These are phyloP conservation scores for Melanocharis versteri DNA, from an alignment of 2,113 vertebrate species.

Conservation along the genomic window DNA sequence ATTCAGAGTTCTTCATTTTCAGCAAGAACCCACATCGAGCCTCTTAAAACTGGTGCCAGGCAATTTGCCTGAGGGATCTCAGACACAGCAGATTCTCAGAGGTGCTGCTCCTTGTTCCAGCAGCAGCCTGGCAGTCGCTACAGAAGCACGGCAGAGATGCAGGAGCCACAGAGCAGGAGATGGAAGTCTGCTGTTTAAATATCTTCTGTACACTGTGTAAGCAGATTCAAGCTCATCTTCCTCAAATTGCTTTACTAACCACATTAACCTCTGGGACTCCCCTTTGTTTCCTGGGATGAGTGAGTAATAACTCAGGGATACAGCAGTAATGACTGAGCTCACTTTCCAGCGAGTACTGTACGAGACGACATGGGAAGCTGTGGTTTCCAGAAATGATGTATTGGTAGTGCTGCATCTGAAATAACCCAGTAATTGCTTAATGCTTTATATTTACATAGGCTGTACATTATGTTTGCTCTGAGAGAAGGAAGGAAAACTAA, in stretches of 20 bases:
- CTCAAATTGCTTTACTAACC: slow-evolving; percentile 50
- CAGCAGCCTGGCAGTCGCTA: background rate
- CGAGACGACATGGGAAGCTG: background rate
- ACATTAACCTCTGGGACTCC: slow-evolving; percentile 40
- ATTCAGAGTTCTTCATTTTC: background rate
- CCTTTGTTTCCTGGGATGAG: slow-evolving; percentile 42
- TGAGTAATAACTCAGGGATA: slow-evolving; percentile 22
- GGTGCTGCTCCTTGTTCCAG: background rate
- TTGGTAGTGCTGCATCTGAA: slow-evolving; percentile 48
- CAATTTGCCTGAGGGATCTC: background rate
- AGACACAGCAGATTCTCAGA: background rate
- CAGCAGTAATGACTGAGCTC: slow-evolving; percentile 15
- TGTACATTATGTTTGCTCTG: slow-evolving; percentile 44
- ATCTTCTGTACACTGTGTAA: background rate
- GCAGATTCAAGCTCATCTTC: slow-evolving; percentile 32
- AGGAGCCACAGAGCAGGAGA: background rate
- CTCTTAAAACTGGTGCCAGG: background rate
- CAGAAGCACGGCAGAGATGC: background rate
- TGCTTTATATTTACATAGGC: slow-evolving; percentile 61
- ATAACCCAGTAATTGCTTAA: slow-evolving; percentile 59
- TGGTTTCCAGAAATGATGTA: slow-evolving; percentile 13
- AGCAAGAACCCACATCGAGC: background rate
- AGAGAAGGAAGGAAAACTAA: slow-evolving; percentile 11
- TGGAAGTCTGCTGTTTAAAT: slow-evolving; percentile 30
- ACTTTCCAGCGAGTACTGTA: background rate